These are phyloP conservation scores for Fregetta grallaria DNA, from an alignment of 2,113 vertebrate species.

Conservation along the genomic window DNA sequence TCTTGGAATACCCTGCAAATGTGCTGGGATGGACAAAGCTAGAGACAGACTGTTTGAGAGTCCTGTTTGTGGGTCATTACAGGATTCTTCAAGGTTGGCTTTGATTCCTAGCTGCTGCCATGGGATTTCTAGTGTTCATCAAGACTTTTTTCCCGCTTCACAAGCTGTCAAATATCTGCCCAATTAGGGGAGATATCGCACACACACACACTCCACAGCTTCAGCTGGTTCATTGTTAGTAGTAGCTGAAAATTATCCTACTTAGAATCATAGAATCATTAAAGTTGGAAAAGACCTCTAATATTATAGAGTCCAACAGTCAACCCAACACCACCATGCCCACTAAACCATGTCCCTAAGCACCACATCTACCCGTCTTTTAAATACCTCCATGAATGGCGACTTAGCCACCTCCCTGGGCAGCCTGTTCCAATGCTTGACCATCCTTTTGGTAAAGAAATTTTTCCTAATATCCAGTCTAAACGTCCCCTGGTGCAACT, in stretches of 20 bases:
- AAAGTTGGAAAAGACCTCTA: too few relatives aligned
- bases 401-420: too few relatives aligned
- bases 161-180: not conserved
- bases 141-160: not conserved
- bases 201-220: not conserved
- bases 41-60: not conserved
- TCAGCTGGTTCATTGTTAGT: not conserved
- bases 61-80: not conserved
- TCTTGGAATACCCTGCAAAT: not conserved
- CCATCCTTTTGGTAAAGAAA: too few relatives aligned
- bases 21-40: not conserved
- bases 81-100: not conserved
- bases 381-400: too few relatives aligned
- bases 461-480: too few relatives aligned
- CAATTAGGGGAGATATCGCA: not conserved
- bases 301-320: too few relatives aligned
- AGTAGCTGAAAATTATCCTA: not conserved
- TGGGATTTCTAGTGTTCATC: not conserved
- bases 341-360: too few relatives aligned
- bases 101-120: not conserved
- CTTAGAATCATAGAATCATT: too few relatives aligned
- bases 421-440: too few relatives aligned
- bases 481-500: too few relatives aligned
- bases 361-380: too few relatives aligned
- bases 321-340: too few relatives aligned